Base-by-base conservation (phyloP, 2,888 invertebrate genomes). In the Psococerastis gibbosa region DNA sequence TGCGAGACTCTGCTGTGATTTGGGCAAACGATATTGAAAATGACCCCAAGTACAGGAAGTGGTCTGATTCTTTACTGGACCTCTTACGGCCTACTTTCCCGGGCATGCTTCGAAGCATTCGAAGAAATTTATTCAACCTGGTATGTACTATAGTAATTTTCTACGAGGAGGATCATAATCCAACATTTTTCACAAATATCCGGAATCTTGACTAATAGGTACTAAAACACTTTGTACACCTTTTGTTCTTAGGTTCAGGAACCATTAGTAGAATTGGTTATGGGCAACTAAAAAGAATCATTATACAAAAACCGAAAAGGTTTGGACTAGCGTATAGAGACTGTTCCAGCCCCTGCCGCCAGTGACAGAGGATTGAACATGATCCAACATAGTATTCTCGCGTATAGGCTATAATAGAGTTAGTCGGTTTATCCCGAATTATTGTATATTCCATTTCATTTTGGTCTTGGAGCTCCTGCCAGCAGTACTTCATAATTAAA, bases 1-100 rank as follows among this genome's bases (percentile, higher is more conserved):
- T 95, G 49, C 69, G 97, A 47, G 92, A 97, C 59, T 77, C 87
- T 0, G 80, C 94, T 1, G 78, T 98, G 46, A 75, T 81, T 57
- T 98, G 89, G 81, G 69, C 95, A 18, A 98, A 98, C 59, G 88
- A 98, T 59, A 73, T 98, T 45, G 97, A 97, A 65, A 73, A 69
- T 6, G 97, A 98, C 65, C 69, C 76, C 34, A 75, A 81, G 49
- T 98, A 95, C 59, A 69, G 71, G 22, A 71, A 82, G 45, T 98
- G 95, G 97, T 83, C 91, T 0, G 68, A 75, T 1, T 84, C 83
- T 31, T 73, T 88, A 43, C 83, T 83, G 67, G 91, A 95, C 55
- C 66, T 98, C 48, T 65, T 98, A 49, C 69, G 94, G 47, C 95
- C 97, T n/a, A 89, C 92, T 0, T 98, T 92, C 57, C 95, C 95